Conservation (phyloP, 2,113 vertebrate species). For the Scomber colias region DNA sequence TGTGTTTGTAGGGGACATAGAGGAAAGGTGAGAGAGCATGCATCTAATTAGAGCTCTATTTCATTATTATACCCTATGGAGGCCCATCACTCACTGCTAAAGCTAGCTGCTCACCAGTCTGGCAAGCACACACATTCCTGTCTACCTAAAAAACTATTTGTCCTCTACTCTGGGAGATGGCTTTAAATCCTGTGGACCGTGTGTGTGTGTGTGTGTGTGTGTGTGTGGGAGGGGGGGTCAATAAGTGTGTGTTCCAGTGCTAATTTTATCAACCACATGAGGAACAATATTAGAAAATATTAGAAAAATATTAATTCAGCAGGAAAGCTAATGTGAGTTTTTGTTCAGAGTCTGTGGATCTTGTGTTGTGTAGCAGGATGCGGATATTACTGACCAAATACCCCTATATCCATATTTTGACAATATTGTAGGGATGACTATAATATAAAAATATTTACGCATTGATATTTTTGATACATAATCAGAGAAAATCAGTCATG, state of each 20-base stretch:
- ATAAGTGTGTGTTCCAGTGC: background rate
- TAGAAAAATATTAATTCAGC: no score
- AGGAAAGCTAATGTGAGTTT: no score
- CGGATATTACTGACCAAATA: no score
- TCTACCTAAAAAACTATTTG: background rate
- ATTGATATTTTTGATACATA: no score
- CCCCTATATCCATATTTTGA: no score
- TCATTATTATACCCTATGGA: conserved; percentile 34
- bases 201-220: background rate
- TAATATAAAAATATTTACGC: no score
- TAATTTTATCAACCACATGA: no score
- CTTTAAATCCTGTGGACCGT: background rate
- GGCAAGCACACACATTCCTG: background rate
- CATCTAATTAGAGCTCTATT: conserved; percentile 46
- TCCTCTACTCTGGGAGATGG: conserved; percentile 1
- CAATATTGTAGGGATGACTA: no score
- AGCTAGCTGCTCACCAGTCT: background rate
- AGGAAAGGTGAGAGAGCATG: background rate
- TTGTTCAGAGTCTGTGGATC: no score
- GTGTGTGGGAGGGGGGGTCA: background rate
- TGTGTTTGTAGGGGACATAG: background rate
- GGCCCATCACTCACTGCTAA: conserved; percentile 19
- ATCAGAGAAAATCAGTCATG: no score
- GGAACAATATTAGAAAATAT: background rate
- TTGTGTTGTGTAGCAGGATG: no score